Percentiles rank a stretch among this genome's conserved stretches.
phyloP scores from a whole-genome alignment of 2,888 invertebrate genomes.

The Eupithecia exiguata region DNA sequence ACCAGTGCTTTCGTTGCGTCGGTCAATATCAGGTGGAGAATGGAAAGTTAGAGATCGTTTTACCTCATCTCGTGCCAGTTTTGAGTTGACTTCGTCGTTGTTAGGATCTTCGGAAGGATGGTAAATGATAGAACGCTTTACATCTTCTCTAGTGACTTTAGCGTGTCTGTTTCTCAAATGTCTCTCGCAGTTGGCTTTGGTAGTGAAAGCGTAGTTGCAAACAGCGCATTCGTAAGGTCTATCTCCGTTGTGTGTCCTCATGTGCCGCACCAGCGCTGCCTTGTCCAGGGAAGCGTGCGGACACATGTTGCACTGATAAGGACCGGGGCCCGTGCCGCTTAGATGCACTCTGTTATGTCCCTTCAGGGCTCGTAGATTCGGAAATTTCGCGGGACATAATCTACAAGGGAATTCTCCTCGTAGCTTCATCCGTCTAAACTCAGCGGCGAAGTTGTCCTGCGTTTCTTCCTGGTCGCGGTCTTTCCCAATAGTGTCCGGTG shows the following conservation, averaged over 20 bases:
- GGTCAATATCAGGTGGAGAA: slow-evolving; percentile 80
- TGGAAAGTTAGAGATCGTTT: slow-evolving; percentile 83
- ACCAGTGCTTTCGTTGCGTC: slow-evolving; percentile 70
- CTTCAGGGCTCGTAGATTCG: slow-evolving; percentile 94
- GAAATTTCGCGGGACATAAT: slow-evolving; percentile 93
- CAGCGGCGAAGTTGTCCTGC: slow-evolving; percentile 92
- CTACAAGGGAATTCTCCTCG: slow-evolving; percentile 96
- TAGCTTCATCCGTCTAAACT: slow-evolving; percentile 94
- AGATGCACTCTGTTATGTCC: slow-evolving; percentile 95
- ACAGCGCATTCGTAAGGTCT: slow-evolving; percentile 96
- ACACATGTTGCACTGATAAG: slow-evolving; percentile 97
- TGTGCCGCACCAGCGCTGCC: slow-evolving; percentile 94
- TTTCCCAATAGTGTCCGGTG: slow-evolving; percentile 71
- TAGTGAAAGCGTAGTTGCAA: slow-evolving; percentile 98
- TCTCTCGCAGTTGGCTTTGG: slow-evolving; percentile 98
- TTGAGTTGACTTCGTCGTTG: slow-evolving; percentile 87
- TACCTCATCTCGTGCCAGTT: slow-evolving; percentile 81
- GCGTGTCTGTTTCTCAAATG: slow-evolving; percentile 96
- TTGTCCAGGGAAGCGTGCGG: slow-evolving; percentile 95
- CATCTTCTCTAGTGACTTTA: slow-evolving; percentile 93
- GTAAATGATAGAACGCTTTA: slow-evolving; percentile 93
- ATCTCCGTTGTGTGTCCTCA: slow-evolving; percentile 97
- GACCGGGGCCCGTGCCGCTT: slow-evolving; percentile 89
- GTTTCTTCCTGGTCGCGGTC: slow-evolving; percentile 86
- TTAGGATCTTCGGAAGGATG: slow-evolving; percentile 94